Evolutionary conservation across 2,888 invertebrate genomes (phyloP).

Genomic region (Habrosyne pyritoides): DNA sequence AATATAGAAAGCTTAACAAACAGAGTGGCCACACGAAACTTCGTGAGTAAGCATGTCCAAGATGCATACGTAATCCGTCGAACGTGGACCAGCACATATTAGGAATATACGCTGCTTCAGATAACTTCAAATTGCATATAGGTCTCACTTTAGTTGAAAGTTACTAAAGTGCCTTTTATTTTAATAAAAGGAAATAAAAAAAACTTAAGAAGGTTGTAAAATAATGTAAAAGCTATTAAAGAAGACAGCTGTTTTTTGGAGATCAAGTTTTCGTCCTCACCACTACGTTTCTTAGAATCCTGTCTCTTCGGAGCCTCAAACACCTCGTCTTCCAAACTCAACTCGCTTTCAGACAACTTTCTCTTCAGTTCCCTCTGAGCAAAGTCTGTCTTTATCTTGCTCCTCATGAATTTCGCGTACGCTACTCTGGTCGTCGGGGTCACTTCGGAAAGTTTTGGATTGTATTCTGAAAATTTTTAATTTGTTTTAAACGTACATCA

Average conservation of each 20-base stretch:
- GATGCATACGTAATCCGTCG: neutral
- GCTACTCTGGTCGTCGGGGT: slow-evolving; percentile 92
- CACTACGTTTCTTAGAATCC: slow-evolving; percentile 37
- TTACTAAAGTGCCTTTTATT: no score
- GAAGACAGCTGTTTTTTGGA: no score
- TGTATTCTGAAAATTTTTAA: slow-evolving; percentile 87
- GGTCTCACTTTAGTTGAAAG: no score
- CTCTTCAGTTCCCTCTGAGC: slow-evolving; percentile 43
- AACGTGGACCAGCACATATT: neutral
- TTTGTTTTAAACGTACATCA: no score
- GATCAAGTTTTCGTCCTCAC: no score
- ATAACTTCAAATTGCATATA: no score
- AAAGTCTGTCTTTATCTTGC: slow-evolving; percentile 86
- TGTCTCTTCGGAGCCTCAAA: slow-evolving; percentile 53
- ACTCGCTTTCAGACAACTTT: slow-evolving; percentile 40
- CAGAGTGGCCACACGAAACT: neutral
- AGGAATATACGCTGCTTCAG: neutral
- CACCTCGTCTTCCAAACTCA: slow-evolving; percentile 61
- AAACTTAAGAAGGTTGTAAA: no score
- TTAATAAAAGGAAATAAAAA: no score
- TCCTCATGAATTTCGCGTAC: slow-evolving; percentile 94
- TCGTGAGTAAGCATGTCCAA: neutral
- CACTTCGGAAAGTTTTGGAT: slow-evolving; percentile 89
- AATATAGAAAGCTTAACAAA: neutral
- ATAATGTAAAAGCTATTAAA: no score